Evolutionary conservation across 2,888 invertebrate species (phyloP), one percentile per base, ranked within the genome.

Genomic region (Hydroisotoma schaefferi): DNA sequence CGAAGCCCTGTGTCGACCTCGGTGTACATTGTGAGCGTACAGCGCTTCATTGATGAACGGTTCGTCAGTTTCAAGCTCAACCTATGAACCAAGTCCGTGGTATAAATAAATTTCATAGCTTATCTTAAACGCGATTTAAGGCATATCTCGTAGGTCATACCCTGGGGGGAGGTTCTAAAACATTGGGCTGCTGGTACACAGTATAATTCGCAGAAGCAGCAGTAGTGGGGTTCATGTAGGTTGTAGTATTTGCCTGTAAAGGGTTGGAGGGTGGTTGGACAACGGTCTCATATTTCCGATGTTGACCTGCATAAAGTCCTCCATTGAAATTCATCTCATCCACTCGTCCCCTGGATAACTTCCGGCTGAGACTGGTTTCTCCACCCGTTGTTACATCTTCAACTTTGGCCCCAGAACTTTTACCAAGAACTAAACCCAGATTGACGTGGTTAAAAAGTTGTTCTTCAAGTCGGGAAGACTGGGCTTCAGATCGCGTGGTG

Each of bases 391-490:
- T 20, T 20, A 4, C n/a, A 40, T 15, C 15, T 33, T 15, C 47
- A 5, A 3, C 47, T 15, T 25, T 23, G 25, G 10, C 26, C 18
- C 49, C 49, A 27, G 26, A 23, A 49, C 28, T 4, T 4, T 18
- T 10, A 33, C 33, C 33, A 33, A 10, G 8, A 33, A 10, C 15
- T 10, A 33, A 8, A 5, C 20, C 8, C n/a, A 10, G 40, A 40
- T 15, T 20, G 40, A 40, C 5, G 6, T 33, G 8, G 33, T 33
- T 33, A 10, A 20, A n/a, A 6, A 48, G 23, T 27, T 59, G 40
- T 28, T 59, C 59, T 27, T 54, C 52, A n/a, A n/a, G n/a, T 10
- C 52, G 29, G 0, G 54, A 37, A 2, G 59, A 47, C 18, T 53
- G 54, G 1, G 26, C 54, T 20, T 59, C 59, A 2, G 25, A 33